phyloP scores from a whole-genome alignment of 1,140 invertebrate species.

The Brachystomella parvula region DNA sequence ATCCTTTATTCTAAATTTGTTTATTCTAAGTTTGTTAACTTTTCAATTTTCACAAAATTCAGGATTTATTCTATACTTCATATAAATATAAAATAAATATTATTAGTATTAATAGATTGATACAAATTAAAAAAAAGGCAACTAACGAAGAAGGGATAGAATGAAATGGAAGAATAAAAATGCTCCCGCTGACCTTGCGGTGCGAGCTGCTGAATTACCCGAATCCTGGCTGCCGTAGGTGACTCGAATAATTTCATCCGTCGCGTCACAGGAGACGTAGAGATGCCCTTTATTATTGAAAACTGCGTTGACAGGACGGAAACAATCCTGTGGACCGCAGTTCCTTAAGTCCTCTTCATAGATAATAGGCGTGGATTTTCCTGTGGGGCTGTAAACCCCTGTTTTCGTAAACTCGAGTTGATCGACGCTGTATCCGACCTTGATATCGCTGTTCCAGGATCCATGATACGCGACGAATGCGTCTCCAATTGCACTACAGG shows the following conservation, averaged over 20 bases:
- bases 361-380: constrained; percentile 16
- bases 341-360: constrained; percentile 14
- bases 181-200: no score
- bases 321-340: constrained; percentile 17
- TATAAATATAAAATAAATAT: no score
- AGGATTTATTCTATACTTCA: no score
- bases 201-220: no score
- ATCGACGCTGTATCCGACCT: constrained; percentile 19
- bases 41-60: no score
- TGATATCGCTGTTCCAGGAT: constrained; percentile 19
- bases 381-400: constrained; percentile 15
- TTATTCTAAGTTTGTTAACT: no score
- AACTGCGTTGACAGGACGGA: constrained; percentile 28
- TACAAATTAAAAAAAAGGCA: no score
- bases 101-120: no score
- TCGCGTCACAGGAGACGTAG: constrained; percentile 20
- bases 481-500: constrained; percentile 23
- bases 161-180: no score
- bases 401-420: constrained; percentile 16
- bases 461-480: constrained; percentile 31
- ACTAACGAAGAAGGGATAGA: no score
- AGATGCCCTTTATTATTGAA: constrained; percentile 28
- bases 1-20: no score
- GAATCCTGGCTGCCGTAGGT: no score
- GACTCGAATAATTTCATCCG: constrained; percentile 19